These are phyloP conservation scores for Macrotrachela quadricornifera DNA, from an alignment of 1,140 invertebrate species.

Conservation along the genomic window DNA sequence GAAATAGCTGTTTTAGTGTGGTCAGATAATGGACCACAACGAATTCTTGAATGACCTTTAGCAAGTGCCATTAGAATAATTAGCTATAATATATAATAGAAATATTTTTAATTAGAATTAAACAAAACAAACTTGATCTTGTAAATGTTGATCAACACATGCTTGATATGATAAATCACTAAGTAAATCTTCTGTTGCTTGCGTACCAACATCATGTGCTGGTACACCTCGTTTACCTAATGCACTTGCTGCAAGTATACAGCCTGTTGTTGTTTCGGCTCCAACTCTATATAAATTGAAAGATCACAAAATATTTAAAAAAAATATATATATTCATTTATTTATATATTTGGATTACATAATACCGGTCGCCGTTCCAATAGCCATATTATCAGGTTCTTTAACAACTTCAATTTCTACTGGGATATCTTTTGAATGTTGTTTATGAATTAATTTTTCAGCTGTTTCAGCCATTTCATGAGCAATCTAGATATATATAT, in stretches of 20 bases:
- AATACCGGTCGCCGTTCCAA: slow-evolving; percentile 53
- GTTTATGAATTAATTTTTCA: slow-evolving; percentile 15
- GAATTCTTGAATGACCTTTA: slow-evolving; percentile 44
- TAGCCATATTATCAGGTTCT: slow-evolving; percentile 38
- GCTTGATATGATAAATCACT: slow-evolving; percentile 33
- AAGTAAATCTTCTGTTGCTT: slow-evolving; percentile 19
- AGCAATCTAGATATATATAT: slow-evolving; percentile 31
- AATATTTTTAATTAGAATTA: too few species aligned
- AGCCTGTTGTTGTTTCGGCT: slow-evolving; percentile 43
- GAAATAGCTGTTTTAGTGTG: slow-evolving; percentile 67
- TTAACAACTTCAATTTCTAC: slow-evolving; percentile 47
- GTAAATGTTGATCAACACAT: slow-evolving; percentile 51
- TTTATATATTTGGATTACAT: slow-evolving; percentile 26
- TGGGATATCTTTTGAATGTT: slow-evolving; percentile 25
- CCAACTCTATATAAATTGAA: slow-evolving; percentile 25
- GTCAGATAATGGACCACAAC: slow-evolving; percentile 41
- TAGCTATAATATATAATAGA: slow-evolving; percentile 18
- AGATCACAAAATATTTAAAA: too few species aligned
- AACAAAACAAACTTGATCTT: slow-evolving; percentile 36
- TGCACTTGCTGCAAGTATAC: slow-evolving; percentile 44
- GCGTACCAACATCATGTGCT: slow-evolving; percentile 23
- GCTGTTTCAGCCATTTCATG: slow-evolving; percentile 43
- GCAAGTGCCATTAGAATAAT: slow-evolving; percentile 68
- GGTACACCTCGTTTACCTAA: slow-evolving; percentile 39
- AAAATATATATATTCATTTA: too few species aligned